Evolutionary conservation across 2,888 invertebrate species (phyloP), one percentile per base, ranked within the genome.

Genomic region (Drosophila mayaguana): DNA sequence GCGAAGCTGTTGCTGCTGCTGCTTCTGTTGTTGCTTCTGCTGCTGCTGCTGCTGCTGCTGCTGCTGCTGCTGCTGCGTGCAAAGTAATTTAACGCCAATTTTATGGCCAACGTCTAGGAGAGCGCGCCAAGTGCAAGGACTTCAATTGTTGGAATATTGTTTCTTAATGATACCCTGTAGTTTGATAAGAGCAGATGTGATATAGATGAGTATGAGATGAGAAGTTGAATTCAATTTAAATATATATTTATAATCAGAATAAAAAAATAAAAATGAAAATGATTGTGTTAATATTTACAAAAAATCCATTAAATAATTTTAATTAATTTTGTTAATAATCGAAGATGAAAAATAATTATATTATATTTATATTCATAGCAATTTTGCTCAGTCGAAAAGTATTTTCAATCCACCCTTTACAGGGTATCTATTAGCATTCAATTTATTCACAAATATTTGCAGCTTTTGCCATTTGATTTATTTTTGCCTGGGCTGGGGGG

Each of bases 21-120:
- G 25, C 59, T 54, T 69, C 80, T 68, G 82, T 75, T 73, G 80
- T 69, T 54, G 81, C 83, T 73, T 79, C 83, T 7, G 38, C 16
- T 38, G 14, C 16, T 16, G 11, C 38, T n/a, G 67, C 59, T 48
- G 43, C 22, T 63, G 57, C 42, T 40, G 28, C 56, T 56, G 42
- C 50, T 40, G 25, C 59, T 8, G 14, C 16, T 38, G 38, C 75
- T 57, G 81, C 80, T 73, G 83, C 87, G 81, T 83, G 81, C 81
- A 83, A 80, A 86, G 81, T 80, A 86, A 83, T 83, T 83, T 83
- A 78, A 83, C 81, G 83, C 87, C 87, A 83, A 83, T 83, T 83
- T 83, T 78, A 83, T 67, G 81, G 72, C 75, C 62, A 68, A 53
- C 60, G 65, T 77, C 72, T 70, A 59, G 66, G 50, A 68, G 48